Evolutionary conservation across 2,888 invertebrate genomes (phyloP), one percentile per base, ranked within the genome.

Genomic region (Blera fallax): DNA sequence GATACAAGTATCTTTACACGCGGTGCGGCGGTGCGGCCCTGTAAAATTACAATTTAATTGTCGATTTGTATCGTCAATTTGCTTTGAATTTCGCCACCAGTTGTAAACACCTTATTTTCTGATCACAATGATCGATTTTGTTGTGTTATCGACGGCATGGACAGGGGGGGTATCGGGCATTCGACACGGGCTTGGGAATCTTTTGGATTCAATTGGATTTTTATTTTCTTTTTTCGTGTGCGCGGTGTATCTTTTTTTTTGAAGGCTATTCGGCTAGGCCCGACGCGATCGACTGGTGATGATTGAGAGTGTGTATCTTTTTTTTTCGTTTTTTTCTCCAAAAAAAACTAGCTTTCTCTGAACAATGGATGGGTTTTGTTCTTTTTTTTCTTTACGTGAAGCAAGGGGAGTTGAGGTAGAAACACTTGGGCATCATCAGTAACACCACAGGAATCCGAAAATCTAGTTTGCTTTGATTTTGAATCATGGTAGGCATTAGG

Each of bases 211-310:
- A 34, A n/a, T 27, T 65, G n/a, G 11, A 16, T 14, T 50, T 40
- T 29, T 52, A 18, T 27, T 21, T 48, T 60, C 14, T 21, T 27
- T 80, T 29, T 21, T 14, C 67, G 11, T 11, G 43, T 40, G 43
- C 8, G 52, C 50, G 43, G 56, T 58, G 50, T 69, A 60, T 56
- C 14, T 37, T 64, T 32, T 37, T 64, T 32, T 83, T 72, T 73
- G 64, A 52, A 52, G 72, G 54, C 67, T 62, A 29, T 43, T 43
- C 50, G 16, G 29, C 48, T 56, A 72, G 34, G 16, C 60, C 6
- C 32, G 24, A 24, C 32, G 88, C 83, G 87, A 87, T 89, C 89
- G 90, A 90, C 89, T 89, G 90, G 89, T 88, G 67, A 76, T 76
- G 74, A 69, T 74, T 62, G 81, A 62, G 43, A 67, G 67, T 81